Evolutionary conservation across 2,888 invertebrate genomes (phyloP), one percentile per base, ranked within the genome.

Genomic region (Andrena fulva): DNA sequence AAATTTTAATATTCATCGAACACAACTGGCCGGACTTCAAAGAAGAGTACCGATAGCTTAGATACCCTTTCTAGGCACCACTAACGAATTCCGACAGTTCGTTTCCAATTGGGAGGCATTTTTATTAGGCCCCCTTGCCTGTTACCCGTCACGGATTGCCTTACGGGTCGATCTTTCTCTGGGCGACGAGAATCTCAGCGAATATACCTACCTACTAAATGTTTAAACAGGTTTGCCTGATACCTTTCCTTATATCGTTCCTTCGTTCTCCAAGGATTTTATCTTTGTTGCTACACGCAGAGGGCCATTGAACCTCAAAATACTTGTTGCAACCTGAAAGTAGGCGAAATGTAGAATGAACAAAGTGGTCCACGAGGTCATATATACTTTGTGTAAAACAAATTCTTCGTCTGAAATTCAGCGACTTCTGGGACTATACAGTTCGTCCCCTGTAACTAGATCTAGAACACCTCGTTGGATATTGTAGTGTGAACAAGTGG

Each of bases 1-100:
- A 63, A 54, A 69, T 73, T 80, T 87, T 85, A 85, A 87, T 85
- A 87, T 86, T 84, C 86, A 84, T 71, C 77, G 27, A 71, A 78
- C 67, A 69, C 62, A 27, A 24, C 75, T 64, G 24, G 52, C 54
- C 10, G 33, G 62, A 71, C 66, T 62, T 82, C 77, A 75, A 87
- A 81, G 84, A n/a, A 1, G 20, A 42, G 33, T 20, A 16, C 63
- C 67, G 67, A 64, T 71, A 29, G 67, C n/a, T 52, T 62, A 63
- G 74, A 74, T 69, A 48, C 24, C 60, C 12, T 70, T 66, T 60
- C 66, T 48, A 24, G 71, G 35, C 27, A 79, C 4, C 48, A 24
- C 56, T 56, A 24, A 67, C 27, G 48, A 66, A 81, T 70, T 70
- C 74, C 60, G 50, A 70, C 70, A 70, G 56, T 59, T 71, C 68